Conservation (phyloP, 2,888 invertebrate species). For the Willowsia nigromaculata region DNA sequence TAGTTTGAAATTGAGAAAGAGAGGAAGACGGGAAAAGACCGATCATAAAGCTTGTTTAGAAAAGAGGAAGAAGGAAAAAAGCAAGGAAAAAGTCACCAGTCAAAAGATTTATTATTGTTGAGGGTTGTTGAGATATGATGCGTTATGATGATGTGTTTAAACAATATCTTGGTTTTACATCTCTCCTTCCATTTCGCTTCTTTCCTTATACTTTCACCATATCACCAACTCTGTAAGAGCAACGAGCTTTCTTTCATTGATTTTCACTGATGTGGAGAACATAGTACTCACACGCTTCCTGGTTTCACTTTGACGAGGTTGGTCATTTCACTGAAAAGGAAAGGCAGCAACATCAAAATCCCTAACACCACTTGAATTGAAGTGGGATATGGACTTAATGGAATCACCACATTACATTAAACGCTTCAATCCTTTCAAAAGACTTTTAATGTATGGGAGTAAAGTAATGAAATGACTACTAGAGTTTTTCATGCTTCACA, state of each 20-base stretch:
- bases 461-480: constrained; percentile 12
- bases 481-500: background rate
- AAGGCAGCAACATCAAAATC: background rate
- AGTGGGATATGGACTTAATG: constrained; percentile 46
- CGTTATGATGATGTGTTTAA: constrained; percentile 63
- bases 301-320: background rate
- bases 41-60: background rate
- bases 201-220: no score
- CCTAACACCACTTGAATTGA: constrained; percentile 35
- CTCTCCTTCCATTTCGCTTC: constrained; percentile 47
- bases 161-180: constrained; percentile 63
- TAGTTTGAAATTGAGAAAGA: background rate
- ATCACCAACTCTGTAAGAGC: background rate
- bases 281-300: background rate
- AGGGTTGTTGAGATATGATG: constrained; percentile 67
- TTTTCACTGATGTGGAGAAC: constrained; percentile 4
- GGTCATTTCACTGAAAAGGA: constrained; percentile 18
- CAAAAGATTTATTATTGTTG: constrained; percentile 64
- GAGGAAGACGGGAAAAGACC: background rate
- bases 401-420: constrained; percentile 66
- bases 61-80: background rate
- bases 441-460: constrained; percentile 40
- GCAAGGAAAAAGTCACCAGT: constrained; percentile 23
- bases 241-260: background rate
- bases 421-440: constrained; percentile 63